Evolutionary conservation across 2,797 vertebrate species (phyloP).

Genomic region (Tiaroga cobitis): DNA sequence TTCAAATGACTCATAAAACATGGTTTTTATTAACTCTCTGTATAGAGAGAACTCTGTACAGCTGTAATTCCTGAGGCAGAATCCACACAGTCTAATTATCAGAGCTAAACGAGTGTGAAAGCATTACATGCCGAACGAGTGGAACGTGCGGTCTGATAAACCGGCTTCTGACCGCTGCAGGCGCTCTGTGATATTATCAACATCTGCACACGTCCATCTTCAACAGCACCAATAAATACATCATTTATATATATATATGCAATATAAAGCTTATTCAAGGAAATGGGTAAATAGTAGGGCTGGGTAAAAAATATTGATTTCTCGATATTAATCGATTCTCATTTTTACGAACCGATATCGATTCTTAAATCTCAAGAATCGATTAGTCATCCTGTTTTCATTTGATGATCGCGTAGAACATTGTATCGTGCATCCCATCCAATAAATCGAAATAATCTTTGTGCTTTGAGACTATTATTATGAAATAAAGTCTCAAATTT

Average conservation of each 20-base stretch:
- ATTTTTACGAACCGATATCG: too few species aligned
- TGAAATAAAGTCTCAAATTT: too few species aligned
- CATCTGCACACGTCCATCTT: background rate
- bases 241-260: background rate
- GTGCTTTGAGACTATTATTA: too few species aligned
- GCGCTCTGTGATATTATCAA: background rate
- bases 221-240: background rate
- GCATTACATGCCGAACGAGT: background rate
- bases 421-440: too few species aligned
- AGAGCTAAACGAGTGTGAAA: constrained; percentile 44
- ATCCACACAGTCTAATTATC: constrained; percentile 34
- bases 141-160: background rate
- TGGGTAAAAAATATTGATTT: too few species aligned
- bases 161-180: background rate
- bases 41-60: background rate
- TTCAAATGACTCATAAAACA: background rate
- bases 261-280: background rate
- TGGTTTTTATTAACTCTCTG: background rate
- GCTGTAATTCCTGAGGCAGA: background rate
- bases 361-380: too few species aligned
- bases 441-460: too few species aligned
- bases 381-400: too few species aligned
- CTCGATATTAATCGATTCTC: too few species aligned
- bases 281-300: too few species aligned
- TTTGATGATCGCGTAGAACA: too few species aligned